A percentile compares a stretch with the other conserved stretches of the same genome.
Conservation (phyloP, 2,797 vertebrate genomes). For the Spinus pinus region DNA sequence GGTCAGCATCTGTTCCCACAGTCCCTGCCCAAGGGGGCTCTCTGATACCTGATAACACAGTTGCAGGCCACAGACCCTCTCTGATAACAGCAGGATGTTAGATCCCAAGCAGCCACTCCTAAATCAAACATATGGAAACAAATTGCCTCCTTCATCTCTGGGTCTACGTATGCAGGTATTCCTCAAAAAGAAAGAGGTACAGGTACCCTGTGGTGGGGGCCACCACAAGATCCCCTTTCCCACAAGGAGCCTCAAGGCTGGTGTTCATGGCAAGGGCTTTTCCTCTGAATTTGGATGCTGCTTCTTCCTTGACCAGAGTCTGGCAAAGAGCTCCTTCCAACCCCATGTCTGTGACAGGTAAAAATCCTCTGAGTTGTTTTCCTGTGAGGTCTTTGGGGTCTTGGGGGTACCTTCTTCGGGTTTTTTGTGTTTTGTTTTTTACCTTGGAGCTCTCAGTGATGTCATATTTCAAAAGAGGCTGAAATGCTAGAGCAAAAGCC, state of each 20-base stretch:
- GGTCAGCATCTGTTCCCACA: constrained; percentile 26
- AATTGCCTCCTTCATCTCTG: not conserved
- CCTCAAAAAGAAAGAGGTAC: not conserved
- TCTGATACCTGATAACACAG: not conserved
- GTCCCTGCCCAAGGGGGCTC: not conserved
- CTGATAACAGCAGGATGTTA: not conserved
- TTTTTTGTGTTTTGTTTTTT: no score
- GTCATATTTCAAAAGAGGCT: not conserved
- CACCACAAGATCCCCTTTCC: fast-evolving
- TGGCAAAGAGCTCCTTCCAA: not conserved
- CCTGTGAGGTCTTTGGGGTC: not conserved
- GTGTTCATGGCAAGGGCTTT: not conserved
- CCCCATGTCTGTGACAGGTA: not conserved
- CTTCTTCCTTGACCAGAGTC: not conserved
- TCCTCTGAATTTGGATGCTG: not conserved
- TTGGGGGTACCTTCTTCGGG: not conserved
- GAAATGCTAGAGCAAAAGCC: not conserved
- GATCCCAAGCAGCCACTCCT: not conserved
- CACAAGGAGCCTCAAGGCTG: not conserved
- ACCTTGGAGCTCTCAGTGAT: not conserved
- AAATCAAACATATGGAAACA: not conserved
- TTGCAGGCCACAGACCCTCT: not conserved
- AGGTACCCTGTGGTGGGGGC: not conserved
- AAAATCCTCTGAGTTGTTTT: not conserved
- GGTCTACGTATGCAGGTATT: not conserved